Conservation (phyloP, 2,113 vertebrate species). For the Sminthopsis crassicaudata region DNA sequence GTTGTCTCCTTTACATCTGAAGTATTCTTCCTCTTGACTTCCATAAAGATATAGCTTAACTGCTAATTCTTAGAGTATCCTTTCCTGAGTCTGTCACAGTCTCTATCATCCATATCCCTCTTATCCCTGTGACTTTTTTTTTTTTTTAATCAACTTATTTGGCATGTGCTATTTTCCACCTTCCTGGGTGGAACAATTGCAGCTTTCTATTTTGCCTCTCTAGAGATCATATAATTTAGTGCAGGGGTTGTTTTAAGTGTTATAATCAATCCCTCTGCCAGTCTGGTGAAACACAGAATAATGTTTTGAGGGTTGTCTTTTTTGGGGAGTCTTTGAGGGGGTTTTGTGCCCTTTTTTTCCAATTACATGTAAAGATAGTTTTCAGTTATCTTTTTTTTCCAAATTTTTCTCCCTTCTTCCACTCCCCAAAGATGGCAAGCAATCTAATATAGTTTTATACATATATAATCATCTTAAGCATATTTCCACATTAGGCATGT, state of each 20-base stretch:
- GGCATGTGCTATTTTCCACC: background rate
- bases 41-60: background rate
- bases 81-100: background rate
- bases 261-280: background rate
- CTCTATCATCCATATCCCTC: background rate
- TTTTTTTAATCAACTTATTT: background rate
- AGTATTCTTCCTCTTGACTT: background rate
- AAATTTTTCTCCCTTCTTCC: too few relatives aligned
- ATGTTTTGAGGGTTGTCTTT: background rate
- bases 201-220: background rate
- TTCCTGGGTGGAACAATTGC: background rate
- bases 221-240: background rate
- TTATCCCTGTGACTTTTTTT: too few relatives aligned
- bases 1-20: background rate
- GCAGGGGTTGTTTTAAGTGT: background rate
- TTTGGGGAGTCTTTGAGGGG: too few relatives aligned
- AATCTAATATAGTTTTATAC: too few relatives aligned
- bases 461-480: too few relatives aligned
- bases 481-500: too few relatives aligned
- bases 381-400: too few relatives aligned
- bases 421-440: too few relatives aligned
- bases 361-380: too few relatives aligned
- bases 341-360: too few relatives aligned
- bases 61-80: background rate
- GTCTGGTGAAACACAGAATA: background rate